phyloP scores from a whole-genome alignment of 2,888 invertebrate species.

The Odontocerum albicorne region DNA sequence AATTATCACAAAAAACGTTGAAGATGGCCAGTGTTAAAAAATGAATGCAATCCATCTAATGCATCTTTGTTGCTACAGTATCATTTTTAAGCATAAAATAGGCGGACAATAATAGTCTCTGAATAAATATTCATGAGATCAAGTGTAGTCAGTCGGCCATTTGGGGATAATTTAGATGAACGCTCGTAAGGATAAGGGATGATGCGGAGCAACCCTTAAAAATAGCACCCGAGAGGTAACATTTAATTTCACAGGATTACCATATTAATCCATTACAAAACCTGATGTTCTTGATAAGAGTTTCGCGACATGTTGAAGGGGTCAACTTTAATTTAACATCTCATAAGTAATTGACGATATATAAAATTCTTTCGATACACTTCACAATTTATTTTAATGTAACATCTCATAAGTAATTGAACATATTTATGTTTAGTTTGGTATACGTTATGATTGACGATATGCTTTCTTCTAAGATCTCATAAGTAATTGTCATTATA shows the following conservation, averaged over 20 bases:
- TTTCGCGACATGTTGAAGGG: no score
- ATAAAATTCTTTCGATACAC: no score
- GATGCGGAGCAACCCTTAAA: not conserved
- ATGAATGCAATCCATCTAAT: slow-evolving; percentile 8
- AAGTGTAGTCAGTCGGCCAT: slow-evolving; percentile 1
- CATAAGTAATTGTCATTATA: no score
- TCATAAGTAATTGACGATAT: no score
- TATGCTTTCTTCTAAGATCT: no score
- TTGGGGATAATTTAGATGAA: slow-evolving; percentile 12
- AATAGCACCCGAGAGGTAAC: slow-evolving; percentile 5
- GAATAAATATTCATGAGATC: slow-evolving; percentile 16
- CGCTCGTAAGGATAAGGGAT: slow-evolving; percentile 1
- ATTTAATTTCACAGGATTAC: slow-evolving; percentile 29
- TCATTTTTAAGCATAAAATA: slow-evolving; percentile 9
- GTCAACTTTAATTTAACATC: no score
- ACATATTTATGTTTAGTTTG: no score
- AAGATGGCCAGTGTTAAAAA: slow-evolving; percentile 2
- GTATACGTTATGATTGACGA: no score
- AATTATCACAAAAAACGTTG: slow-evolving; percentile 8
- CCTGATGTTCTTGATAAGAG: slow-evolving; percentile 11
- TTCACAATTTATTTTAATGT: no score
- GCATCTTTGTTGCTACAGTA: slow-evolving; percentile 5
- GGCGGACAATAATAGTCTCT: slow-evolving; percentile 6
- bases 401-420: no score
- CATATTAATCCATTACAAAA: slow-evolving; percentile 29